Evolutionary conservation across 1,140 invertebrate species (phyloP).

Genomic region (Solen grandis): DNA sequence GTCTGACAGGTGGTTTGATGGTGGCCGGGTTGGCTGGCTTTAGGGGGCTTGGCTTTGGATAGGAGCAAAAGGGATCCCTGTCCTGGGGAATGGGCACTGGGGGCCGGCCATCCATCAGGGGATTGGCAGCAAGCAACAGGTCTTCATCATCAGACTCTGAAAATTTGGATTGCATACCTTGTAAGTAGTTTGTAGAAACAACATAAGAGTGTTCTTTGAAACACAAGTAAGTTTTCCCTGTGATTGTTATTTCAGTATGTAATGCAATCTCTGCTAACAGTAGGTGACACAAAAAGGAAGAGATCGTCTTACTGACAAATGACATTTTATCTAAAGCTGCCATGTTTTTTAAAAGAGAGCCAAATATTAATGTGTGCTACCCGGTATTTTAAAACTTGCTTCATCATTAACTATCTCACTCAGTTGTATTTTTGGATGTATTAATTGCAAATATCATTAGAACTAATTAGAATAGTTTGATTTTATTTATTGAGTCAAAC

Average conservation of each 20-base stretch:
- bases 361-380: no score
- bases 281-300: not conserved
- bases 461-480: no score
- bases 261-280: not conserved
- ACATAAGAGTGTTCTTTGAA: not conserved
- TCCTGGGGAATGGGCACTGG: slow-evolving; percentile 17
- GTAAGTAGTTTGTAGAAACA: no score
- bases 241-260: not conserved
- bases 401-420: no score
- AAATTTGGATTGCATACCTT: no score
- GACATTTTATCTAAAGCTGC: not conserved
- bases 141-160: slow-evolving; percentile 53
- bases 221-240: not conserved
- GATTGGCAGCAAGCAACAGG: not conserved
- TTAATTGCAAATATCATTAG: no score
- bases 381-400: no score
- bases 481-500: no score
- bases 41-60: no score
- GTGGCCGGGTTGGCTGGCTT: no score
- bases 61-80: slow-evolving; percentile 23
- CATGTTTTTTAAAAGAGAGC: not conserved
- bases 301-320: not conserved
- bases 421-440: no score
- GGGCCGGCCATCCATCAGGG: slow-evolving; percentile 11
- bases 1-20: no score